phyloP scores from a whole-genome alignment of 2,888 invertebrate genomes.

The Branchellion lobata region DNA sequence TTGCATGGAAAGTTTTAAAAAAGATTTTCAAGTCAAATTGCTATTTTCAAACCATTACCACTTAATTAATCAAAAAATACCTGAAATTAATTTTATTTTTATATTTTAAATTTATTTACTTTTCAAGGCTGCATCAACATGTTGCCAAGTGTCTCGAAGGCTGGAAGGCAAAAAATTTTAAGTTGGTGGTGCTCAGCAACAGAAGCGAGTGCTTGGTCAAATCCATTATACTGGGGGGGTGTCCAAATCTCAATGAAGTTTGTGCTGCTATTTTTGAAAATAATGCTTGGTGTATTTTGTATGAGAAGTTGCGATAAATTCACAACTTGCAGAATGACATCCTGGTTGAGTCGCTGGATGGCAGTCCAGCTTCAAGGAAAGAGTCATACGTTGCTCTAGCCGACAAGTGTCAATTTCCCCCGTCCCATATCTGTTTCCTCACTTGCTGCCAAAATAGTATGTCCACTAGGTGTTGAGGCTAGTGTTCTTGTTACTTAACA shows the following conservation, averaged over 20 bases:
- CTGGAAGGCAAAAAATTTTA: not conserved
- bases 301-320: too few relatives aligned
- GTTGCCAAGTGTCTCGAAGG: not conserved
- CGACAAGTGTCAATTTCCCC: conserved; percentile 30
- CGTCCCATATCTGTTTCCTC: conserved; percentile 23
- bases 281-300: too few relatives aligned
- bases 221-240: not conserved
- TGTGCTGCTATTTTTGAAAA: too few relatives aligned
- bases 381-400: conserved; percentile 30
- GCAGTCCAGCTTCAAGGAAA: conserved; percentile 19
- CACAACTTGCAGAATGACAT: conserved; percentile 28
- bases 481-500: not conserved
- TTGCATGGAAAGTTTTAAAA: too few relatives aligned
- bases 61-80: too few relatives aligned
- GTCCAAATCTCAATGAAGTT: conserved; percentile 12
- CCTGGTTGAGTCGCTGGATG: conserved; percentile 12
- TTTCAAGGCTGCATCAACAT: not conserved
- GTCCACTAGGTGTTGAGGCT: too few relatives aligned
- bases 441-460: conserved; percentile 34
- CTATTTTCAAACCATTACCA: too few relatives aligned
- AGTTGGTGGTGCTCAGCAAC: not conserved
- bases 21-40: too few relatives aligned
- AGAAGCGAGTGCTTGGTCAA: not conserved
- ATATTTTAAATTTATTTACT: not conserved
- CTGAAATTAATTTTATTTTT: too few relatives aligned